Conservation (phyloP, 2,113 vertebrate species). For the Orycteropus afer region DNA sequence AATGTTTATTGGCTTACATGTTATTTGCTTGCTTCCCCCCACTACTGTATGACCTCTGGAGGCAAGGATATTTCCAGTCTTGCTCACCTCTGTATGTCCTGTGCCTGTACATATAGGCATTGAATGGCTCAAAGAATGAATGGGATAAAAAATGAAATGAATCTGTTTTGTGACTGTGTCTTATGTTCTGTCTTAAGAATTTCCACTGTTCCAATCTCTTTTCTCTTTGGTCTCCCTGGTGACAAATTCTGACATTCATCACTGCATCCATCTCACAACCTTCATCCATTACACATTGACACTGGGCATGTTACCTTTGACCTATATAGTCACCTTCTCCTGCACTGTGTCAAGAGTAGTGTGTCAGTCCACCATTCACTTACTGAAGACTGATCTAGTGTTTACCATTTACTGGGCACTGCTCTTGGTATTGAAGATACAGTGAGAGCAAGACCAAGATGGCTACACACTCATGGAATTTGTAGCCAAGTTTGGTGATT, state of each 20-base stretch:
- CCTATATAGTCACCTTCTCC: neutral
- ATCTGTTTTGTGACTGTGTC: neutral
- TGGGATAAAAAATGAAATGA: neutral
- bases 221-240: neutral
- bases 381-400: neutral
- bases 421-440: neutral
- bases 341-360: no score
- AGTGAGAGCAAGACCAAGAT: neutral
- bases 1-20: neutral
- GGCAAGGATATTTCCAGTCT: neutral
- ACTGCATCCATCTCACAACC: neutral
- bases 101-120: neutral
- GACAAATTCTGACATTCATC: neutral
- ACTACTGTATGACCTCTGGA: neutral
- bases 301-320: neutral
- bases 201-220: neutral
- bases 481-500: accelerated
- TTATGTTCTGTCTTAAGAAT: neutral
- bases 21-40: neutral
- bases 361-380: neutral
- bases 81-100: neutral
- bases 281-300: neutral
- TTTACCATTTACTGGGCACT: no score
- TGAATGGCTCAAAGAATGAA: neutral
- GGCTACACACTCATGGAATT: neutral